These are phyloP conservation scores for Pseudopleuronectes americanus DNA, from an alignment of 2,797 vertebrate genomes.

Conservation along the genomic window DNA sequence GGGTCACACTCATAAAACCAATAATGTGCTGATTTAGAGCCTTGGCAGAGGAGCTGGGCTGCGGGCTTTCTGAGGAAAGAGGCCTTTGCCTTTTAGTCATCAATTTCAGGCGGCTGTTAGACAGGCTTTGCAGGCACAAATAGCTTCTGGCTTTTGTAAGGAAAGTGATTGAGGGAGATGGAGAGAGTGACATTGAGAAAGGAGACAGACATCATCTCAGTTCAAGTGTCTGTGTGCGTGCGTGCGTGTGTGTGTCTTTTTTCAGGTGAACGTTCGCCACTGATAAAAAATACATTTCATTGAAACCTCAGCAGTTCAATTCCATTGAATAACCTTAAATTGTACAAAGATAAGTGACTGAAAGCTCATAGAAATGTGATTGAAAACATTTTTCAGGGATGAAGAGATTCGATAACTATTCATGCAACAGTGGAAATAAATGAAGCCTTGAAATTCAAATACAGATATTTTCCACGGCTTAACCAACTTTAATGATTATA, in stretches of 20 bases:
- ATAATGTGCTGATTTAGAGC: conserved; percentile 87
- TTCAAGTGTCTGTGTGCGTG: conserved; percentile 6
- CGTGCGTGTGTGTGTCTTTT: conserved; percentile 16
- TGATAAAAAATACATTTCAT: background rate
- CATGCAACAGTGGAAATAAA: too few relatives aligned
- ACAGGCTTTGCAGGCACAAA: conserved; percentile 73
- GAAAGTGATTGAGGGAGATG: conserved; percentile 20
- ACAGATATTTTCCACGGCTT: too few relatives aligned
- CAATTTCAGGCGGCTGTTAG: conserved; percentile 77
- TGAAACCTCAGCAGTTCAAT: too few relatives aligned
- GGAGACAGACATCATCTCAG: conserved; percentile 23
- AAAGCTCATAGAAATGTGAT: too few relatives aligned
- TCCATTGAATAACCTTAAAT: too few relatives aligned
- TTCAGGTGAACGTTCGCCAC: background rate
- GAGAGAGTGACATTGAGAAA: conserved; percentile 41
- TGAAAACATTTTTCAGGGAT: too few relatives aligned
- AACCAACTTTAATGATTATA: too few relatives aligned
- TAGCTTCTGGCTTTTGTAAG: conserved; percentile 66
- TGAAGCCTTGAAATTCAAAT: too few relatives aligned
- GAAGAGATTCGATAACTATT: too few relatives aligned
- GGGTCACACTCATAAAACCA: conserved; percentile 84
- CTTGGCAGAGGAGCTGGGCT: conserved; percentile 49
- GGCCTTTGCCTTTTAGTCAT: conserved; percentile 66
- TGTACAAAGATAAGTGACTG: too few relatives aligned
- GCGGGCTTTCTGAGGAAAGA: conserved; percentile 51